phyloP scores from a whole-genome alignment of 2,888 invertebrate genomes.

The Drosophila setosimentum region DNA sequence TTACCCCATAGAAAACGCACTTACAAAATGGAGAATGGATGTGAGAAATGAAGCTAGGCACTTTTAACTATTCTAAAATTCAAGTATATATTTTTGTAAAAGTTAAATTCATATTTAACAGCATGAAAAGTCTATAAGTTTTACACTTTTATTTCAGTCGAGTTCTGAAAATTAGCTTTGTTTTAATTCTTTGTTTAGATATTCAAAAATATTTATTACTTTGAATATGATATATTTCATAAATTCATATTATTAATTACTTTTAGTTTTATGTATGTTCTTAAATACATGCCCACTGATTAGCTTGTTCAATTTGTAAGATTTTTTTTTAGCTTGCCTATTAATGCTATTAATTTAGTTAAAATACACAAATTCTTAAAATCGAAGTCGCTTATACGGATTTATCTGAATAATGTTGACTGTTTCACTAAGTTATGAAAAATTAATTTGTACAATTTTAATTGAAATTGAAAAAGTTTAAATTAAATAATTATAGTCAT shows the following conservation, averaged over 20 bases:
- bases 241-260: neutral
- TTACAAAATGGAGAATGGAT: slow-evolving; percentile 12
- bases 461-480: neutral
- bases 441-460: neutral
- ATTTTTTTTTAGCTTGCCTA: neutral
- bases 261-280: neutral
- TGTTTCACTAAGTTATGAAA: neutral
- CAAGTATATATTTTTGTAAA: neutral
- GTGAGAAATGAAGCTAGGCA: slow-evolving; percentile 2
- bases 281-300: neutral
- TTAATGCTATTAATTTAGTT: neutral
- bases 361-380: neutral
- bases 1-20: slow-evolving; percentile 16
- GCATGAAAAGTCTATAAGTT: neutral
- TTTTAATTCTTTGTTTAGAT: no score
- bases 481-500: neutral
- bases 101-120: neutral
- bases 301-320: neutral
- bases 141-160: neutral
- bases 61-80: slow-evolving; percentile 11
- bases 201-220: neutral
- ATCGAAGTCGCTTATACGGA: neutral
- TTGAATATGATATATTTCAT: neutral
- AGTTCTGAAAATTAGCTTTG: neutral
- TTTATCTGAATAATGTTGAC: neutral